Evolutionary conservation across 2,888 invertebrate genomes (phyloP), one percentile per base, ranked within the genome.

Genomic region (Dasypolia templi): DNA sequence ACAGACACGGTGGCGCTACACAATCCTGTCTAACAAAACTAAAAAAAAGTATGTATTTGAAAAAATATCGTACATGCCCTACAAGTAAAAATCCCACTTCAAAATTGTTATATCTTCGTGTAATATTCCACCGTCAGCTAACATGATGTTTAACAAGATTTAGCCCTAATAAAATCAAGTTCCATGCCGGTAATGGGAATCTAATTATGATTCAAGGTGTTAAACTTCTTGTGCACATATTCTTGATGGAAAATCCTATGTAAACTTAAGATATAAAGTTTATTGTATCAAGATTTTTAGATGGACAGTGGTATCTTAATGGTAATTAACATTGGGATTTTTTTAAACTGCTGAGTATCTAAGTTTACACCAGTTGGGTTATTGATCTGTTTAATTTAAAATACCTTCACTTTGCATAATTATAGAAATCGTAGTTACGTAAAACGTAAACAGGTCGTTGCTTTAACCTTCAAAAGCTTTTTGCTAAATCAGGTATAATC

Each of bases 161-260:
- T 44, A 51, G 78, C 73, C 77, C 74, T 86, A 87, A 86, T 87
- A 86, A 83, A 85, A 81, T 88, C 77, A 86, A 68, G 75, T 65
- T 74, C 65, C 44, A 67, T 63, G 32, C 72, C 72, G 44, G 58
- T 87, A 83, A 86, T 82, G 75, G 75, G 58, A 79, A 84, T 76
- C 85, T 87, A 81, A 88, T 88, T 82, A 85, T 75, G 68, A 69
- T 75, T 66, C 58, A 68, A 77, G 64, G 75, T 65, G 58, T 72
- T 77, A 62, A 79, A 70, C 69, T 72, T 63, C 68, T 59, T 72
- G 67, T 70, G 61, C 71, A 62, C 62, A 70, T 61, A 69, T 69
- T 46, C 75, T 42, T 56, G 70, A 66, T 55, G 42, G 67, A 56
- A 81, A 62, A 61, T 82, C 77, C 78, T 74, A 67, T 77, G 77